Evolutionary conservation across 2,113 vertebrate genomes (phyloP), one percentile per base, ranked within the genome.

Genomic region (Paedocypris sp.): DNA sequence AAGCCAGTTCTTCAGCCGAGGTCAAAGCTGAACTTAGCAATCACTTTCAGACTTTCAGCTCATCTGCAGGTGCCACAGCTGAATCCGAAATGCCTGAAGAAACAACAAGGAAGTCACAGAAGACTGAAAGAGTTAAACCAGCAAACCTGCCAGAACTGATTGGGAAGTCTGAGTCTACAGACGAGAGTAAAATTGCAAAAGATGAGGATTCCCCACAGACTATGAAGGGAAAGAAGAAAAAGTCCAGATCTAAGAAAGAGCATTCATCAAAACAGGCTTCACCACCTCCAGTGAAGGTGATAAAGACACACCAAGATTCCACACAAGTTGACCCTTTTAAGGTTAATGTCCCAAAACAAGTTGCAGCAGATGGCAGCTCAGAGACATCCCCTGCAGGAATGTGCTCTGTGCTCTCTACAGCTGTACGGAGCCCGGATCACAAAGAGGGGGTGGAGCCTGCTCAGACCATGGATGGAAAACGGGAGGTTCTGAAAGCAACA

Each of bases 391-490:
- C 71, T 60, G 53, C 77, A 83, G 73, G 72, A 82, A 77, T 81
- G 72, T 70, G 67, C 53, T 43, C 48, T 58, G 76, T 78, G 33
- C 75, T 70, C 69, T 60, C 75, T 75, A 77, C 80, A 83, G 83
- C 81, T 85, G 82, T 79, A 72, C 77, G 78, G 69, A 68, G 69
- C 84, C 82, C 70, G 4, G 61, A 65, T 83, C 72, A 84, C 84
- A 85, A 85, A 87, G 70, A 68, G 73, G 79, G 76, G 85, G 85
- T 71, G 85, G 85, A 85, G 85, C 75, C 76, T 75, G 41, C 43
- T 0, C 62, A 25, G 70, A 66, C 68, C 73, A 71, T 5, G 62
- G 69, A 75, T 70, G 77, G 77, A 82, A 87, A 82, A 80, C 81
- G 64, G 83, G 82, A 83, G 80, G 79, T 78, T 83, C 80, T 70